Conservation (phyloP, 2,113 vertebrate genomes). For the Procavia capensis region DNA sequence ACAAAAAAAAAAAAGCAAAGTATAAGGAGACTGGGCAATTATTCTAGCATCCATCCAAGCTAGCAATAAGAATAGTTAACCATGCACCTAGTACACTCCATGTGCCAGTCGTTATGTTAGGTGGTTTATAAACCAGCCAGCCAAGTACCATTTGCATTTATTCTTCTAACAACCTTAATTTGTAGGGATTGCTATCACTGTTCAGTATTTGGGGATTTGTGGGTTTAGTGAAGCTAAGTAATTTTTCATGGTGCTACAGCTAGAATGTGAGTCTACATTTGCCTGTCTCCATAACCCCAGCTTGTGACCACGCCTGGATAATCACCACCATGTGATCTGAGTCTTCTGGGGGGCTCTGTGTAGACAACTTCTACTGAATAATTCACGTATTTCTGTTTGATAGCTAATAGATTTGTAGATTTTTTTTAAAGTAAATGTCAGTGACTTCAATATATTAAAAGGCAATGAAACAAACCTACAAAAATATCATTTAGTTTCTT, state of each 20-base stretch:
- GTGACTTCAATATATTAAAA: conserved; percentile 14
- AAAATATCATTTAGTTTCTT: background rate
- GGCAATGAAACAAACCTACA: background rate
- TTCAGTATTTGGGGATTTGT: background rate
- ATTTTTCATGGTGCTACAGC: conserved; percentile 33
- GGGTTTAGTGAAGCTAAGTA: conserved; percentile 45
- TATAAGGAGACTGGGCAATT: background rate
- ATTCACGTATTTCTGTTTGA: conserved; percentile 20
- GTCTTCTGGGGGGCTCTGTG: background rate
- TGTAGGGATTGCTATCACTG: background rate
- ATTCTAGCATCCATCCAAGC: background rate
- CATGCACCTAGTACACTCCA: background rate
- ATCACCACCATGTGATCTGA: conserved; percentile 39
- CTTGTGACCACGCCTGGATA: conserved; percentile 1
- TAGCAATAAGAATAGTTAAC: background rate
- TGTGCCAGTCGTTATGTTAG: background rate
- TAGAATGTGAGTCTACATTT: conserved; percentile 26
- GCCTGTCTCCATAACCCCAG: background rate
- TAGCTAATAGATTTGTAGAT: background rate
- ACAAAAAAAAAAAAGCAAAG: background rate
- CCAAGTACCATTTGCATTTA: background rate
- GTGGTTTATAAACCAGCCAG: background rate
- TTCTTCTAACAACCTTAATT: background rate
- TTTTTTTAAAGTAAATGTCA: background rate
- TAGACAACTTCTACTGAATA: background rate